Conservation (phyloP, 2,797 vertebrate species). For the Botia kubotai region DNA sequence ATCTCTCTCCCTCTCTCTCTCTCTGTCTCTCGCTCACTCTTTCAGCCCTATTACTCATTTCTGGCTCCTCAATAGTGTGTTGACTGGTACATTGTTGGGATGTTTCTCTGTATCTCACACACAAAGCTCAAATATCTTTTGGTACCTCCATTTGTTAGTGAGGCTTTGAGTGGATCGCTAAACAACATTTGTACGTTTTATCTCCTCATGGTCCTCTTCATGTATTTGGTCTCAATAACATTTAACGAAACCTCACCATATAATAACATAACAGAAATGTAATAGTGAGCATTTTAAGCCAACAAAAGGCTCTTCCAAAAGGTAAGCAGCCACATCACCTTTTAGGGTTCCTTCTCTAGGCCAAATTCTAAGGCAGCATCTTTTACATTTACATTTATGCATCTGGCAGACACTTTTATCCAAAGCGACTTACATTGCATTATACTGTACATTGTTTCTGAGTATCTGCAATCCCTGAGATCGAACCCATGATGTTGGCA, state of each 20-base stretch:
- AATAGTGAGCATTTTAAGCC: not conserved
- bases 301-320: not conserved
- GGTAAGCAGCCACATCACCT: no score
- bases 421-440: no score
- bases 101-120: constrained; percentile 1
- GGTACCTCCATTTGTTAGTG: not conserved
- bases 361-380: not conserved
- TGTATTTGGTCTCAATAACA: not conserved
- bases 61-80: not conserved
- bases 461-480: no score
- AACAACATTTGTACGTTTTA: not conserved
- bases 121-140: constrained; percentile 1
- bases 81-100: not conserved
- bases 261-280: not conserved
- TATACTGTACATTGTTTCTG: no score
- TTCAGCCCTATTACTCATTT: not conserved
- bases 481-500: no score
- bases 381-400: no score
- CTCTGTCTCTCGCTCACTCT: constrained; percentile 10
- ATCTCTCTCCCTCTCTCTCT: constrained; percentile 3
- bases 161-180: not conserved
- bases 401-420: no score
- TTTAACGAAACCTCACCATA: not conserved
- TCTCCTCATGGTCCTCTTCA: not conserved
- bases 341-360: no score